phyloP scores from a whole-genome alignment of 2,888 invertebrate species.

The Drosophila hawaiiensis region DNA sequence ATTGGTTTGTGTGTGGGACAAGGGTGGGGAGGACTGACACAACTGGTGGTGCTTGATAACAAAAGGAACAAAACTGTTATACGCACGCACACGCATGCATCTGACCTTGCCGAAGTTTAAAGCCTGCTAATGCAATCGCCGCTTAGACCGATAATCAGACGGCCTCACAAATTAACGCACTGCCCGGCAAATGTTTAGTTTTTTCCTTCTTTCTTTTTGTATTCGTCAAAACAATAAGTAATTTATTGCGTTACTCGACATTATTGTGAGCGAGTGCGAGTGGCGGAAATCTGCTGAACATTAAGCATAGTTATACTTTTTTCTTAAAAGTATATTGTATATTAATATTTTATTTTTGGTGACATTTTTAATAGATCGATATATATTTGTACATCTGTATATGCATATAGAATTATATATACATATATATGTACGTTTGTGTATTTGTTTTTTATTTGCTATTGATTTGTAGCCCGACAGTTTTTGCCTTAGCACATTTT shows the following conservation, averaged over 20 bases:
- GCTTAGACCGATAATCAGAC: conserved; percentile 2
- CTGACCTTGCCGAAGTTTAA: conserved; percentile 63
- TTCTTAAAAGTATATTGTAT: background rate
- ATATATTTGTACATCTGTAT: too few species aligned
- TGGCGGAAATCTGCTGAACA: background rate
- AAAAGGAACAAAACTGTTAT: conserved; percentile 43
- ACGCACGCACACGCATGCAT: conserved; percentile 35
- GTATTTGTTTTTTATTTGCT: conserved; percentile 20
- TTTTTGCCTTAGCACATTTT: conserved; percentile 10
- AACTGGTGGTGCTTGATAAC: conserved; percentile 14
- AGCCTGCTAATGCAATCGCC: conserved; percentile 54
- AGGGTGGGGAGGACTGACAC: background rate
- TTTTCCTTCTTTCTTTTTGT: background rate
- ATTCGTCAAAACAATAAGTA: background rate
- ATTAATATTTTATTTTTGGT: conserved; percentile 12
- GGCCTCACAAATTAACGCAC: conserved; percentile 12
- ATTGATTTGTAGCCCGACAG: conserved; percentile 36
- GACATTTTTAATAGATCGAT: background rate
- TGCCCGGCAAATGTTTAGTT: conserved; percentile 6
- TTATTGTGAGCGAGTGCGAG: background rate
- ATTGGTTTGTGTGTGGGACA: background rate
- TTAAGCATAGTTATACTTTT: background rate
- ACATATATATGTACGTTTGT: background rate
- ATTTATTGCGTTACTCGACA: background rate
- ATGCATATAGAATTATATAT: background rate